Evolutionary conservation across 2,113 vertebrate genomes (phyloP), one percentile per base, ranked within the genome.

Genomic region (Bos javanicus): DNA sequence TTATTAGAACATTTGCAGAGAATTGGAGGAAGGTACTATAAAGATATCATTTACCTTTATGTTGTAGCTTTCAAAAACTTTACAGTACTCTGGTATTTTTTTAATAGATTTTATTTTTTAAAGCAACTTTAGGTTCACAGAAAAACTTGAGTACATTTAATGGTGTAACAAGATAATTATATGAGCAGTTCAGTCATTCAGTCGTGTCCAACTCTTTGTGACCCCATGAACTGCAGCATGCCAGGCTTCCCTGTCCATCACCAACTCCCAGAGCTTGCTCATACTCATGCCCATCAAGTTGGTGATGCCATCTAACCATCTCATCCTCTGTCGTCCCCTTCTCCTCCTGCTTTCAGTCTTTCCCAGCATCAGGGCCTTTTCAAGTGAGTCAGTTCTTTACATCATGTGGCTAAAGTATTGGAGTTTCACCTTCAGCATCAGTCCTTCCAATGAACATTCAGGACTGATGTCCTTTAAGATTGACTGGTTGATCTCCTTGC

Each of bases 1-100:
- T 98, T 99, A 93, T 98, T 99, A 0, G 99, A 99, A 85, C 99
- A 99, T 13, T 99, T 99, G 98, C 98, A 99, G 88, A 99, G 99
- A 99, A 99, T 99, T 50, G 99, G 99, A 3, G 99, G 99, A 98
- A 99, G 99, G 99, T 99, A 98, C 6, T 92, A 25, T 39, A 67
- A 91, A 99, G 97, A 87, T 57, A 93, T 80, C 28, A 86, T 83
- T 95, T 96, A 6, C n/a, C 15, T 90, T 60, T 9, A 64, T 67
- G 17, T 93, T 94, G 23, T 50, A 94, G 21, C 60, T 96, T 76
- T 76, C 39, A 94, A 96, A 85, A n/a, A 95, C 80, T 96, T 94
- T 80, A 86, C 2, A 89, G 36, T 11, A 91, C n/a, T 84, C 3
- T 93, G 86, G 19, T 39, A 57, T 80, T 88, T 67, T 90, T 83